These are phyloP conservation scores for Vanacampus margaritifer DNA, from an alignment of 2,113 vertebrate genomes.

Conservation along the genomic window DNA sequence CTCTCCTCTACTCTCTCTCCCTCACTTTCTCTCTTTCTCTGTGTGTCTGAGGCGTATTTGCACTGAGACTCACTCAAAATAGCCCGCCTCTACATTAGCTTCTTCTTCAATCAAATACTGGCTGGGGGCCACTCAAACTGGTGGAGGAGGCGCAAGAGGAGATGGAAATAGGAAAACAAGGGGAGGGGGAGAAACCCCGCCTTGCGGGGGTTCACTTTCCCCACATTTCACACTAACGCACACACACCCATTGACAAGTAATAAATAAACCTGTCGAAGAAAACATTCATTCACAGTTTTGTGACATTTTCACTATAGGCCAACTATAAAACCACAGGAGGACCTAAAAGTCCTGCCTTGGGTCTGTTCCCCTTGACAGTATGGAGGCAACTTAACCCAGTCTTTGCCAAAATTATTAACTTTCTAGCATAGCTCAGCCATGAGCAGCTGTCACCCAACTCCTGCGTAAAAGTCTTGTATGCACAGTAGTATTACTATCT, in stretches of 20 bases:
- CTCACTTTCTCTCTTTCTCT: conserved; percentile 48
- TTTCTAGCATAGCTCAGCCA: not conserved
- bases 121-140: conserved; percentile 69
- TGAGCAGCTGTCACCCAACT: conserved; percentile 26
- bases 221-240: conserved; percentile 40
- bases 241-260: conserved; percentile 63
- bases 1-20: conserved; percentile 52
- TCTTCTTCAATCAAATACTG: conserved; percentile 72
- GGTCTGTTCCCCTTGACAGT: conserved; percentile 54
- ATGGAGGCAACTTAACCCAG: conserved; percentile 16
- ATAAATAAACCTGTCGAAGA: conserved; percentile 48
- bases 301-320: conserved; percentile 15
- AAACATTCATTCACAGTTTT: conserved; percentile 35
- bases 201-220: conserved; percentile 59
- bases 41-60: conserved; percentile 60
- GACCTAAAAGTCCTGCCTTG: conserved; percentile 48
- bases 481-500: conserved; percentile 8
- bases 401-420: not conserved
- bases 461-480: conserved; percentile 8
- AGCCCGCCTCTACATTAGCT: conserved; percentile 75
- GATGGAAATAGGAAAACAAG: conserved; percentile 7
- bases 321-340: conserved; percentile 27
- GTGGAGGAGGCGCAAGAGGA: conserved; percentile 31
- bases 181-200: conserved; percentile 44
- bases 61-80: conserved; percentile 71